Percentiles rank a stretch among this genome's conserved stretches.
phyloP scores from a whole-genome alignment of 2,888 invertebrate species.

The Epirrhoe alternata region DNA sequence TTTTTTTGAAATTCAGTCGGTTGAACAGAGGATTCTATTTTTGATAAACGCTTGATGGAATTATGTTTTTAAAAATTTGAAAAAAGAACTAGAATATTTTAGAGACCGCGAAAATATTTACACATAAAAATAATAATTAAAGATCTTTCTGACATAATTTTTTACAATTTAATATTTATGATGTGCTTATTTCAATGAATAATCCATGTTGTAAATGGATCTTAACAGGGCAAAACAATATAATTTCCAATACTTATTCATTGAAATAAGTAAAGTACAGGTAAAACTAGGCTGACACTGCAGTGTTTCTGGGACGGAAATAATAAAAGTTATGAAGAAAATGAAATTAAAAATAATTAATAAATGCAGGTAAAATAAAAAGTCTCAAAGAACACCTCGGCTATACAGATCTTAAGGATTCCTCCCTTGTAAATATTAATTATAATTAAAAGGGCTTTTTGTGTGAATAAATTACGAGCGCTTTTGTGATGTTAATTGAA shows the following conservation, averaged over 20 bases:
- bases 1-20: constrained; percentile 35
- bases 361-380: constrained; percentile 5
- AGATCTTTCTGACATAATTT: too few species aligned
- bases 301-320: background rate
- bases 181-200: too few species aligned
- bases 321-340: too few species aligned
- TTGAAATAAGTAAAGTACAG: background rate
- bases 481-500: constrained; percentile 81
- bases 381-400: constrained; percentile 24
- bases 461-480: constrained; percentile 78
- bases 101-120: background rate
- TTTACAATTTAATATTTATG: too few species aligned
- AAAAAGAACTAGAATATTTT: constrained; percentile 4
- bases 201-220: too few species aligned
- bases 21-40: constrained; percentile 21
- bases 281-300: background rate
- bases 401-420: constrained; percentile 47
- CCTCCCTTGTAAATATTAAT: constrained; percentile 77
- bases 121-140: too few species aligned
- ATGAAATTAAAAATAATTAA: background rate
- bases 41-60: constrained; percentile 34
- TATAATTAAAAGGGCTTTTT: constrained; percentile 80
- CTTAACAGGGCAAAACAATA: too few species aligned
- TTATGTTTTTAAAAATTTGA: constrained; percentile 36
- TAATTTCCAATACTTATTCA: too few species aligned